Conservation (phyloP, 2,888 invertebrate genomes). For the Zygogramma bicolorata region DNA sequence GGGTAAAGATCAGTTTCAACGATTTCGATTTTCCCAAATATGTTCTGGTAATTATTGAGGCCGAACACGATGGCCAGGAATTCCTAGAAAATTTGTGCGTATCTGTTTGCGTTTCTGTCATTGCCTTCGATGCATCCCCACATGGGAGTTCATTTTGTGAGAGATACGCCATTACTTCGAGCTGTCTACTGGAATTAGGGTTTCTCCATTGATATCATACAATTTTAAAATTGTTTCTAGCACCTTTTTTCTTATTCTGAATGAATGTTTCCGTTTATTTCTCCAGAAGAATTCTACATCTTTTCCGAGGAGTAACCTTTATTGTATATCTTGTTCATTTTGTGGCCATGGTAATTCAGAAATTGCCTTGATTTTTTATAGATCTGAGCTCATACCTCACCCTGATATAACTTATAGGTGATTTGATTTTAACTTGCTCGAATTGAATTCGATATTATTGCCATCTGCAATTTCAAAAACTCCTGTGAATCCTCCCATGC, state of each 20-base stretch:
- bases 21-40: slow-evolving; percentile 32
- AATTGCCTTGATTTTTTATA: slow-evolving; percentile 41
- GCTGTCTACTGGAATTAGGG: slow-evolving; percentile 47
- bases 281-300: slow-evolving; percentile 20
- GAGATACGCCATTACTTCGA: slow-evolving; percentile 45
- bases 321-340: slow-evolving; percentile 52
- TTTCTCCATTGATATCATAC: not conserved
- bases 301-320: slow-evolving; percentile 47
- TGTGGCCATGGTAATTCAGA: slow-evolving; percentile 42
- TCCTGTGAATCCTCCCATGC: too few species aligned
- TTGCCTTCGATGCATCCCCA: not conserved
- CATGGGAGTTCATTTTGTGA: slow-evolving; percentile 37
- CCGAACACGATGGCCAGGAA: not conserved
- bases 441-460: too few species aligned
- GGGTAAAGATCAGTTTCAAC: slow-evolving; percentile 18
- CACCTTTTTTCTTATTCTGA: slow-evolving; percentile 11
- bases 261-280: slow-evolving; percentile 21
- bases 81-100: not conserved
- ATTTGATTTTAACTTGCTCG: not conserved
- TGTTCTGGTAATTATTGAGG: not conserved
- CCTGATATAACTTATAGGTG: slow-evolving; percentile 36
- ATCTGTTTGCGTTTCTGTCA: not conserved
- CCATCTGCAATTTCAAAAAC: too few species aligned
- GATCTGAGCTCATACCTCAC: slow-evolving; percentile 36
- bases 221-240: slow-evolving; percentile 10